Conservation (phyloP, 2,113 vertebrate species). For the Furnarius figulus region DNA sequence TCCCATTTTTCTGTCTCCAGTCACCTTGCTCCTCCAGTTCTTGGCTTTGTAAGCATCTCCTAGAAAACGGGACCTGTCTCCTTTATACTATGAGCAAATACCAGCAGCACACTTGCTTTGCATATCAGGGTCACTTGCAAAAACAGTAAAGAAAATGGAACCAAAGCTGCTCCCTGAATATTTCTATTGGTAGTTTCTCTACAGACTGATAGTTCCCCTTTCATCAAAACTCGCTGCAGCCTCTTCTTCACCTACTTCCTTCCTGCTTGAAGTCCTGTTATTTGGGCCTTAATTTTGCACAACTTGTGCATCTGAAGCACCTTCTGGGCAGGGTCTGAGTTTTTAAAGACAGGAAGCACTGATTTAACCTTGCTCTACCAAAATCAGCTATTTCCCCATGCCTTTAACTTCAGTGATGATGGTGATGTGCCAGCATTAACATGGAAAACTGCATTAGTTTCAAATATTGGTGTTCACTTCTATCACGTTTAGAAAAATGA, state of each 20-base stretch:
- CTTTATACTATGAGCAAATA: background rate
- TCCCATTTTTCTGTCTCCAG: background rate
- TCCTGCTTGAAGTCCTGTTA: background rate
- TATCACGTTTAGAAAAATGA: background rate
- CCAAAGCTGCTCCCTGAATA: background rate
- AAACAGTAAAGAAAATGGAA: background rate
- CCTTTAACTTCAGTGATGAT: background rate
- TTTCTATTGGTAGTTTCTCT: background rate
- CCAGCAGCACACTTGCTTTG: background rate
- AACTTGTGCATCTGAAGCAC: background rate
- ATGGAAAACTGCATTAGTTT: background rate
- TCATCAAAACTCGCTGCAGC: background rate
- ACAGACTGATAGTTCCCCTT: constrained; percentile 14
- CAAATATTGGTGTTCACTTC: background rate
- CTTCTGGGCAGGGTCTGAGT: background rate
- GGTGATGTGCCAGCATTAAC: background rate
- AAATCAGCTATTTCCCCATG: background rate
- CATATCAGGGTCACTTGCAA: background rate
- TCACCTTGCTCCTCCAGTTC: background rate
- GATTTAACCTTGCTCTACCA: background rate
- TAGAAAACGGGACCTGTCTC: background rate
- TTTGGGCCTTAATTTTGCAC: background rate
- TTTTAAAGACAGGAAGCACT: background rate
- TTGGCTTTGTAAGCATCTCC: background rate
- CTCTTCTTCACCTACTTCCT: constrained; percentile 31